A percentile compares a stretch with the other conserved stretches of the same genome.
phyloP scores from a whole-genome alignment of 2,888 invertebrate genomes.

The Unio delphinus region DNA sequence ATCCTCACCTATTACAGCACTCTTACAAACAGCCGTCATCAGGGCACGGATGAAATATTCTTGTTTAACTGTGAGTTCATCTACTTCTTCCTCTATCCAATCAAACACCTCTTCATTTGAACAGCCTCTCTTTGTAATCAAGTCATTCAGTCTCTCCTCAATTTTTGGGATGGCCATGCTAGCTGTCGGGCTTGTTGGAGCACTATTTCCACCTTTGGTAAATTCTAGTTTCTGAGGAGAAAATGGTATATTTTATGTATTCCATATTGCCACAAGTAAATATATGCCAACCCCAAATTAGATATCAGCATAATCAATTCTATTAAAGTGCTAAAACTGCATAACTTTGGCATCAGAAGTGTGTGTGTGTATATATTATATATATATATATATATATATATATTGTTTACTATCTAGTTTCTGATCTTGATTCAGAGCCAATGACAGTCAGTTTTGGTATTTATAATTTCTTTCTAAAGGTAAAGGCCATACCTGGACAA shows the following conservation, averaged over 20 bases:
- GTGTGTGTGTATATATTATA: too few relatives aligned
- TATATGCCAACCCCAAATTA: too few relatives aligned
- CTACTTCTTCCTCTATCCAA: slow-evolving; percentile 81
- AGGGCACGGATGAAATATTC: slow-evolving; percentile 83
- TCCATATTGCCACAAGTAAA: too few relatives aligned
- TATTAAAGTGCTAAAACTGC: too few relatives aligned
- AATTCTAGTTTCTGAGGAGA: slow-evolving; percentile 62
- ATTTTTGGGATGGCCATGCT: slow-evolving; percentile 52
- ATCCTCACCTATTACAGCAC: slow-evolving; percentile 76
- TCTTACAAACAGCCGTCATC: slow-evolving; percentile 81
- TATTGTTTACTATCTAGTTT: too few relatives aligned
- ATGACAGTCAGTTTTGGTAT: too few relatives aligned
- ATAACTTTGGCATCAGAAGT: too few relatives aligned
- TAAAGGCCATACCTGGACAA: too few relatives aligned
- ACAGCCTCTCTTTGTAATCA: slow-evolving; percentile 42
- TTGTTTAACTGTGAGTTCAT: slow-evolving; percentile 75
- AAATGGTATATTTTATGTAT: neutral
- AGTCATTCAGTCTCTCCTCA: slow-evolving; percentile 44
- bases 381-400: too few relatives aligned
- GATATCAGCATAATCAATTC: too few relatives aligned
- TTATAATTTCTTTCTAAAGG: too few relatives aligned
- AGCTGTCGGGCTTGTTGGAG: slow-evolving; percentile 44
- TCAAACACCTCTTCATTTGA: slow-evolving; percentile 73
- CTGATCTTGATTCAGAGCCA: too few relatives aligned
- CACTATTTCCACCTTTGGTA: slow-evolving; percentile 48